Evolutionary conservation across 1,140 invertebrate genomes (phyloP).

Genomic region (Drosophila suzukii): DNA sequence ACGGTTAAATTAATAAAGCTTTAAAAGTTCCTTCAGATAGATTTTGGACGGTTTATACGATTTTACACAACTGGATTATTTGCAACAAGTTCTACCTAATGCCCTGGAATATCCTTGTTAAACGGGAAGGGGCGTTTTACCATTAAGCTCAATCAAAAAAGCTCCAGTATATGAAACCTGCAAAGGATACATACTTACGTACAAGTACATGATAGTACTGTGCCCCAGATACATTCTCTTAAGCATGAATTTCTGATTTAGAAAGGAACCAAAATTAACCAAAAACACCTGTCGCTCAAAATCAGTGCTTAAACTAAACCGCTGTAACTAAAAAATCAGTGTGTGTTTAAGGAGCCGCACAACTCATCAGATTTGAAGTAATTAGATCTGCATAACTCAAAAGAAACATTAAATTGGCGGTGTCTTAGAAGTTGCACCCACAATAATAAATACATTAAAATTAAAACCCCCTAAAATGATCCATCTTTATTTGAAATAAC

Average conservation of each 20-base stretch:
- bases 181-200: conserved; percentile 13
- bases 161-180: conserved; percentile 11
- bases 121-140: conserved; percentile 12
- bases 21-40: background rate
- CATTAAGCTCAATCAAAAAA: conserved; percentile 27
- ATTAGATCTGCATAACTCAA: too few species aligned
- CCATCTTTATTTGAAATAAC: too few species aligned
- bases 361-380: too few species aligned
- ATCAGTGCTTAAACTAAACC: background rate
- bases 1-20: background rate
- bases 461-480: too few species aligned
- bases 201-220: conserved; percentile 4
- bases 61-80: background rate
- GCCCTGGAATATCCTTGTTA: conserved; percentile 7
- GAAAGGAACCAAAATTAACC: background rate
- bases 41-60: background rate
- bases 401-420: too few species aligned
- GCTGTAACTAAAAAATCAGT: too few species aligned
- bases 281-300: conserved; percentile 26
- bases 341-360: too few species aligned
- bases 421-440: too few species aligned
- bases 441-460: too few species aligned
- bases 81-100: conserved; percentile 33
- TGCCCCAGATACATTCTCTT: conserved; percentile 1
- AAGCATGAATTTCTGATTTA: background rate